Evolutionary conservation across 2,113 vertebrate species (phyloP).

Genomic region (Callaeas wilsoni): DNA sequence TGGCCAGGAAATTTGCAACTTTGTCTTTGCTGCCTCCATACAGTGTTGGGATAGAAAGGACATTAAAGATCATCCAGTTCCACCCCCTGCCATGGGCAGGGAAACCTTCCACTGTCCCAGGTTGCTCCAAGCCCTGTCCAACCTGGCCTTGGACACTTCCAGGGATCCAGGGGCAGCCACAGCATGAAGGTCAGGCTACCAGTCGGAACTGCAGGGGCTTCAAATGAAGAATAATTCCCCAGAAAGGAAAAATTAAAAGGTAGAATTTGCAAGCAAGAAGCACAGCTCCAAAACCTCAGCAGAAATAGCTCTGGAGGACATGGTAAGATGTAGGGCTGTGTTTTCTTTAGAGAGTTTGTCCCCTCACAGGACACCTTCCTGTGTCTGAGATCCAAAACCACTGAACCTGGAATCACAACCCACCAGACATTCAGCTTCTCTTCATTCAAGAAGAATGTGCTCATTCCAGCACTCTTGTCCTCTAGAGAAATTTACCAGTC

Average conservation of each 20-base stretch:
- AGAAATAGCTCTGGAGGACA: neutral
- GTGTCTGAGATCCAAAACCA: neutral
- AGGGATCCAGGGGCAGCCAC: neutral
- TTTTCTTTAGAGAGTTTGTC: neutral
- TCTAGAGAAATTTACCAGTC: neutral
- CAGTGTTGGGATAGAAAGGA: neutral
- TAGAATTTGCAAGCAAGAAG: neutral
- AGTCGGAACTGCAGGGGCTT: neutral
- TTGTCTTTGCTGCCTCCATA: neutral
- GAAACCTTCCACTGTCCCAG: neutral
- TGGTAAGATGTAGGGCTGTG: accelerated
- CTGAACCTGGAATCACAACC: neutral
- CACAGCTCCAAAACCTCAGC: neutral
- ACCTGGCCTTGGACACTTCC: neutral
- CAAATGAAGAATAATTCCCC: neutral
- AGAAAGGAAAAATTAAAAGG: neutral
- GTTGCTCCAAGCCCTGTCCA: neutral
- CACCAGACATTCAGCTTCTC: neutral
- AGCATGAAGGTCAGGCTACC: neutral
- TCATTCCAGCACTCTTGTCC: neutral
- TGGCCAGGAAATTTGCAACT: accelerated
- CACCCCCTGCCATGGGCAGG: accelerated
- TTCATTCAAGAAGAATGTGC: neutral
- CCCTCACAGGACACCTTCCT: neutral
- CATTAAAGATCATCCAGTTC: neutral